Evolutionary conservation across 2,113 vertebrate genomes (phyloP).

Genomic region (Rousettus leschenaultii): DNA sequence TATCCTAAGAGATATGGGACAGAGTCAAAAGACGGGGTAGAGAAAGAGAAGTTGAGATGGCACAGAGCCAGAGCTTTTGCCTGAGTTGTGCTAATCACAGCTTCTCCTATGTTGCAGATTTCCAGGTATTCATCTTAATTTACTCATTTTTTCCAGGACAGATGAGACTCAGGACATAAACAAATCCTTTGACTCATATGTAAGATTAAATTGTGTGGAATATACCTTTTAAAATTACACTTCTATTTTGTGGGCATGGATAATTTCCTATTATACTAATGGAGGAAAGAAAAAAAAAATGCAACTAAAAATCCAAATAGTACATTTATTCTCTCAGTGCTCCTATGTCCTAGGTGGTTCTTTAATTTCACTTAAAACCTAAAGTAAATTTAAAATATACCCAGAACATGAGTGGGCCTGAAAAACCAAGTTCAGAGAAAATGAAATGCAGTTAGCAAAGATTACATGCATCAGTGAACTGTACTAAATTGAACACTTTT

Average conservation of each 20-base stretch:
- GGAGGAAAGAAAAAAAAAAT: not conserved
- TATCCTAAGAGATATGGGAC: not conserved
- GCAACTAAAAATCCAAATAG: conserved; percentile 20
- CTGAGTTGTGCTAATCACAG: conserved; percentile 14
- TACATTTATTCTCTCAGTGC: conserved; percentile 33
- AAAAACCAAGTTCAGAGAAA: conserved; percentile 69
- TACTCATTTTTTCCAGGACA: conserved; percentile 30
- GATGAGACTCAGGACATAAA: conserved; percentile 39
- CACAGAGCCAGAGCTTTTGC: not conserved
- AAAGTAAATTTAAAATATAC: conserved; percentile 61
- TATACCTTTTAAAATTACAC: conserved; percentile 43
- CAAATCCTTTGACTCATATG: conserved; percentile 40
- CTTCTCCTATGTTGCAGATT: conserved; percentile 34
- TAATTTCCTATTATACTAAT: conserved; percentile 4
- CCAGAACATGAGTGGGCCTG: conserved; percentile 29
- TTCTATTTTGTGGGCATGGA: not conserved
- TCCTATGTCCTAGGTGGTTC: not conserved
- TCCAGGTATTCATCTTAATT: conserved; percentile 36
- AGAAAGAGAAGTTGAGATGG: not conserved
- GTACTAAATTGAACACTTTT: conserved; percentile 70
- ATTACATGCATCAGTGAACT: conserved; percentile 67
- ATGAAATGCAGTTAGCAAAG: conserved; percentile 68
- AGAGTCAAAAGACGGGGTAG: conserved; percentile 2
- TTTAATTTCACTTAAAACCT: conserved; percentile 54
- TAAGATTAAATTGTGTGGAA: conserved; percentile 30